Evolutionary conservation across 2,797 vertebrate genomes (phyloP).

Genomic region (Dicrostonyx torquatus): DNA sequence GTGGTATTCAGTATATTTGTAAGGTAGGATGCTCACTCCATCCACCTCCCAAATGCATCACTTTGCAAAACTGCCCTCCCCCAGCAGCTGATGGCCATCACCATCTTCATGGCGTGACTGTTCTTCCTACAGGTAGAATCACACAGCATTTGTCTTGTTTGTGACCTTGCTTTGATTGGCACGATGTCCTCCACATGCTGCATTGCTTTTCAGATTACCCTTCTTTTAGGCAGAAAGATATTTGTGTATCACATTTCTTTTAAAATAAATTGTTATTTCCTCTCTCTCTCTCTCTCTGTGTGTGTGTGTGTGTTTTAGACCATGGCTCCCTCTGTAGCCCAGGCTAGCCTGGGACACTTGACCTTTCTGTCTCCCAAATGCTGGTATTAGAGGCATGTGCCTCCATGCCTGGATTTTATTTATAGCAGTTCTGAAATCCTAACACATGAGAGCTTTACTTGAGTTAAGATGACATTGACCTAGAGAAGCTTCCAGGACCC

Average conservation of each 20-base stretch:
- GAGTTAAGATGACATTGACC: background rate
- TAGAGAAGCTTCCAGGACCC: background rate
- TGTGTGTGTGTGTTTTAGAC: background rate
- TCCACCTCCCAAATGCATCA: background rate
- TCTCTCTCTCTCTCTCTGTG: no score
- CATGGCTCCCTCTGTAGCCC: background rate
- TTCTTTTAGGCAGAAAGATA: constrained; percentile 43
- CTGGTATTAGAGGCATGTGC: background rate
- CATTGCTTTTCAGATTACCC: background rate
- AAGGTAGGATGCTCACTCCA: background rate
- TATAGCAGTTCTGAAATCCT: background rate
- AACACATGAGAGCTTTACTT: background rate
- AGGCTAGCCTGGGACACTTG: background rate
- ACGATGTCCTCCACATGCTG: background rate
- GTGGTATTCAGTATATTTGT: background rate
- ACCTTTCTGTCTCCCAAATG: background rate
- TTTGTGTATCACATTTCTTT: constrained; percentile 1
- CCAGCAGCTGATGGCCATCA: background rate
- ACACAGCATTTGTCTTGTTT: background rate
- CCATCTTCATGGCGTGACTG: background rate
- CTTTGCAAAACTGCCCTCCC: background rate
- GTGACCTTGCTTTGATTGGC: background rate
- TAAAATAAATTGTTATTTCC: background rate
- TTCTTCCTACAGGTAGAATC: background rate
- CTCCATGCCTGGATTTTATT: background rate